These are phyloP conservation scores for Deladenus siricidicola DNA, from an alignment of 2,888 invertebrate genomes.

Conservation along the genomic window DNA sequence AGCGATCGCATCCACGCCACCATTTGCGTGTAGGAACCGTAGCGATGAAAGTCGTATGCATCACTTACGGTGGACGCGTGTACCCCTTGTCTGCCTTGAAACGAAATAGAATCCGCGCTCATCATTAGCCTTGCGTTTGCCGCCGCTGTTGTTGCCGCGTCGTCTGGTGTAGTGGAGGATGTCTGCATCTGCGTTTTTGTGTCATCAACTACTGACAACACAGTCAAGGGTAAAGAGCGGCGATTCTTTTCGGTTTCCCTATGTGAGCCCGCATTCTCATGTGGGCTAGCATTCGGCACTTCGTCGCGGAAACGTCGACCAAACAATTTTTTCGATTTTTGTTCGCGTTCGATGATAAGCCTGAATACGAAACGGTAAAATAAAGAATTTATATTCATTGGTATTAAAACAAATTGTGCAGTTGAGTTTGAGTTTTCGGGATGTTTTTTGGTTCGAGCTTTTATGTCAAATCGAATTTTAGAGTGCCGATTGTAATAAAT, in stretches of 20 bases:
- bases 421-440: too few species aligned
- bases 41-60: constrained; percentile 27
- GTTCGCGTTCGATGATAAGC: constrained; percentile 29
- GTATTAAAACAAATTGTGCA: too few species aligned
- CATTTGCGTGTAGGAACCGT: constrained; percentile 38
- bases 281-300: not conserved
- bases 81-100: too few species aligned
- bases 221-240: not conserved
- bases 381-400: not conserved
- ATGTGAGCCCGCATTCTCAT: too few species aligned
- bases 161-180: too few species aligned
- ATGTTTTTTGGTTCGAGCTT: too few species aligned
- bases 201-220: not conserved
- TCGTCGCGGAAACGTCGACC: constrained; percentile 25
- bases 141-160: not conserved
- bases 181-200: too few species aligned
- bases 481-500: too few species aligned
- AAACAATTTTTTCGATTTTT: constrained; percentile 19
- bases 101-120: too few species aligned
- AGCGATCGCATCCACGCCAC: constrained; percentile 45
- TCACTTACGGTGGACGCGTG: too few species aligned
- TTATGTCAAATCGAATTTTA: too few species aligned
- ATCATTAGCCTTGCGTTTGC: not conserved
- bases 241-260: not conserved
- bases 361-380: constrained; percentile 18